Conservation (phyloP, 2,888 invertebrate species). For the Prosopocoilus inquinatus region DNA sequence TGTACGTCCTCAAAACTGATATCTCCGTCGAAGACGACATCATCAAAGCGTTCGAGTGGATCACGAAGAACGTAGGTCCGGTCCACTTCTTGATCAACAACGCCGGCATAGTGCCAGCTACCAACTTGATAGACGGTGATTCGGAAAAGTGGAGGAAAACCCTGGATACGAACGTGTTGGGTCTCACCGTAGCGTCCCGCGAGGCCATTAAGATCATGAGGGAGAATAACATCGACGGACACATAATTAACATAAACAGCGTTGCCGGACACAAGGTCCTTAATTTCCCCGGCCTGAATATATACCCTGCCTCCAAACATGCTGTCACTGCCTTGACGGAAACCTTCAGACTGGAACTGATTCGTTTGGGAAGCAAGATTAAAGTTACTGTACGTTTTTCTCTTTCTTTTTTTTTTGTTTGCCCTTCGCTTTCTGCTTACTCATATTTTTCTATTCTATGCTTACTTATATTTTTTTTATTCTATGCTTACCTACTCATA, state of each 20-base stretch:
- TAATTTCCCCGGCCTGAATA: neutral
- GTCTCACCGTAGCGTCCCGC: neutral
- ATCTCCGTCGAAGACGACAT: constrained; percentile 19
- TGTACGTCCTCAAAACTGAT: constrained; percentile 18
- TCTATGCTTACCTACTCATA: no score
- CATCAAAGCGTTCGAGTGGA: constrained; percentile 21
- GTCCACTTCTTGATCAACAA: constrained; percentile 22
- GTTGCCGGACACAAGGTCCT: constrained; percentile 4
- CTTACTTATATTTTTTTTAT: no score
- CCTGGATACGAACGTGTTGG: constrained; percentile 12
- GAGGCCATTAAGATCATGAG: constrained; percentile 15
- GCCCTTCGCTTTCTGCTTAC: no score
- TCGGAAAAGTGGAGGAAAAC: neutral
- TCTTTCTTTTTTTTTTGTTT: no score
- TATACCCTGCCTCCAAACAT: constrained; percentile 12
- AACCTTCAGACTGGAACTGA: constrained; percentile 10
- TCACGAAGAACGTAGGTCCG: constrained; percentile 16
- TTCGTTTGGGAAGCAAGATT: constrained; percentile 10
- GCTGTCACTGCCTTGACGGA: constrained; percentile 14
- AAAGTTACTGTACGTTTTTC: constrained; percentile 10
- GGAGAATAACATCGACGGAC: constrained; percentile 12
- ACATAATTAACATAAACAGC: constrained; percentile 16
- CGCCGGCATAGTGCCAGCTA: constrained; percentile 10
- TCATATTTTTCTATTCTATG: no score
- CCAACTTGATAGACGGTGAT: neutral